A percentile compares a stretch with the other conserved stretches of the same genome.
Conservation (phyloP, 1,140 invertebrate species). For the Pseudomyrmex flavicornis region DNA sequence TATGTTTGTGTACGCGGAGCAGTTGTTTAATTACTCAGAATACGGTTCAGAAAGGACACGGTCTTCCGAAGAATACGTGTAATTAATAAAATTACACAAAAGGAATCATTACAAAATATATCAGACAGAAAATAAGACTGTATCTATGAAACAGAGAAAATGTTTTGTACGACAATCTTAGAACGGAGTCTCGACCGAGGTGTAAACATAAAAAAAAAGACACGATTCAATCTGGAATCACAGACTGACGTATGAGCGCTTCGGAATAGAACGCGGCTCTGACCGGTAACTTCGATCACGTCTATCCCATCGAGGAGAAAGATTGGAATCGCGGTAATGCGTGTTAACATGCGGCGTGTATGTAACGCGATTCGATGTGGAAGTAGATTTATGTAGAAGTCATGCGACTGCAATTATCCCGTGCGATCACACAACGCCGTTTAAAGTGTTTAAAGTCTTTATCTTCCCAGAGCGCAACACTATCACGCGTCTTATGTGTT, state of each 20-base stretch:
- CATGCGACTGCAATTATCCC: slow-evolving; percentile 52
- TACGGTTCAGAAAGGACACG: too few relatives aligned
- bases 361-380: slow-evolving; percentile 41
- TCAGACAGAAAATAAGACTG: not conserved
- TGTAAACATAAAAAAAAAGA: not conserved
- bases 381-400: slow-evolving; percentile 68
- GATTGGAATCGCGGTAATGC: slow-evolving; percentile 66
- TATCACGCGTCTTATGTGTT: not conserved
- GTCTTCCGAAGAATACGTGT: too few relatives aligned
- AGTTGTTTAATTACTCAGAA: too few relatives aligned
- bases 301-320: slow-evolving; percentile 63
- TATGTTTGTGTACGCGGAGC: too few relatives aligned
- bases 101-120: too few relatives aligned
- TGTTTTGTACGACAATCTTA: too few relatives aligned
- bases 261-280: slow-evolving; percentile 26
- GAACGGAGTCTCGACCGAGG: not conserved
- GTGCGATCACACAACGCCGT: slow-evolving; percentile 40
- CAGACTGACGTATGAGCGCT: not conserved
- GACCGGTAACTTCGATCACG: slow-evolving; percentile 53
- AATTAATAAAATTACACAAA: too few relatives aligned
- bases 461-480: slow-evolving; percentile 18
- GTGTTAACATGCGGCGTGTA: slow-evolving; percentile 67
- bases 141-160: not conserved
- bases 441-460: slow-evolving; percentile 37
- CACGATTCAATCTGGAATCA: slow-evolving; percentile 11